These are phyloP conservation scores for Cygnus atratus DNA, from an alignment of 2,113 vertebrate species.

Conservation along the genomic window DNA sequence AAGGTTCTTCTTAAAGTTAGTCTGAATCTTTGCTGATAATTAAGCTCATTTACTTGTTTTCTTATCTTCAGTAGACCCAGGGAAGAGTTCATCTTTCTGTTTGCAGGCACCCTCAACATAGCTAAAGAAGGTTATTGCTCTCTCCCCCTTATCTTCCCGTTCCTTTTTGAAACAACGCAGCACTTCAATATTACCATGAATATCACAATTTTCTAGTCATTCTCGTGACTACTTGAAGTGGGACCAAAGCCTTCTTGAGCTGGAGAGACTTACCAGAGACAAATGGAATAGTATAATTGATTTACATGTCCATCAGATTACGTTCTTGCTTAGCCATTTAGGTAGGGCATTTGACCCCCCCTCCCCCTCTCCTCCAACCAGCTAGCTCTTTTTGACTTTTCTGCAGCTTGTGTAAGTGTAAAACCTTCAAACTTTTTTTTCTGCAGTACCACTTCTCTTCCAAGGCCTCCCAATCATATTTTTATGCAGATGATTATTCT, in stretches of 20 bases:
- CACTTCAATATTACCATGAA: background rate
- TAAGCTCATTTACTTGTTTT: background rate
- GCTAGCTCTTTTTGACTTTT: background rate
- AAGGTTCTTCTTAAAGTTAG: background rate
- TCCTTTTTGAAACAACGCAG: background rate
- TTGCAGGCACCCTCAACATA: background rate
- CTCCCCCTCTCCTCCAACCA: background rate
- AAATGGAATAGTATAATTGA: background rate
- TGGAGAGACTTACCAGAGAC: background rate
- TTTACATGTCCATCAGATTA: background rate
- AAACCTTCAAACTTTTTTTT: background rate
- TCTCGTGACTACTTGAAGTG: background rate
- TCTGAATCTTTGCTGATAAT: background rate
- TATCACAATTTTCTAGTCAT: background rate
- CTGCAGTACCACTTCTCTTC: background rate
- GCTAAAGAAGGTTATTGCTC: background rate
- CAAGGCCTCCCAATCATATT: background rate
- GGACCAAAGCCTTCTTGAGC: background rate
- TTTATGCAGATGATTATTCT: background rate
- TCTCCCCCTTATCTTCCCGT: background rate
- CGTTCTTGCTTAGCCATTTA: background rate
- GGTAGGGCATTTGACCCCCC: background rate
- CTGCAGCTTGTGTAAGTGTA: accelerated
- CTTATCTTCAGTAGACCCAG: background rate
- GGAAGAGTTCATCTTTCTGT: background rate